Evolutionary conservation across 2,888 invertebrate species (phyloP).

Genomic region (Drosophila nigritarsus): DNA sequence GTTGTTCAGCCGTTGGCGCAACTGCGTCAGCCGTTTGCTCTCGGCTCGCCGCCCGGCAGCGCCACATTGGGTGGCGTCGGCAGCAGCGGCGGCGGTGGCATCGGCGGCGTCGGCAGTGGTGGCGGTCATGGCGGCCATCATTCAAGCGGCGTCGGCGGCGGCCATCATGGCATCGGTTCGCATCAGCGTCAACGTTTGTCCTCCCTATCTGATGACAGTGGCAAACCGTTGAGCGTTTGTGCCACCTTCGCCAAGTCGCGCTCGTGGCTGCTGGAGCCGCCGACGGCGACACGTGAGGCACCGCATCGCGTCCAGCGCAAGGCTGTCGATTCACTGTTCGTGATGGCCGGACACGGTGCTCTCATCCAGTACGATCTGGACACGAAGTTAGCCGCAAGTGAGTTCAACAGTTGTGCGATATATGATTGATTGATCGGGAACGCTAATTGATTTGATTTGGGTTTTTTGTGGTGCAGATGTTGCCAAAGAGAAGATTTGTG

Average conservation of each 20-base stretch:
- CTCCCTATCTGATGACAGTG: conserved; percentile 90
- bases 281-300: conserved; percentile 85
- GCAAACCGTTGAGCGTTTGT: conserved; percentile 90
- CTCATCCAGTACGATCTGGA: conserved; percentile 95
- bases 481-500: conserved; percentile 93
- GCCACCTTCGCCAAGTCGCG: conserved; percentile 91
- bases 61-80: conserved; percentile 54
- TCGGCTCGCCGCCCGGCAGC: conserved; percentile 82
- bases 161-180: conserved; percentile 81
- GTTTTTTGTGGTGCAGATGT: conserved; percentile 86
- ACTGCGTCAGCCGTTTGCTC: conserved; percentile 89
- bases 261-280: conserved; percentile 88
- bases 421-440: background rate
- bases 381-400: conserved; percentile 88
- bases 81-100: conserved; percentile 38
- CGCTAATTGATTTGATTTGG: conserved; percentile 2
- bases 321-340: conserved; percentile 93
- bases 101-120: conserved; percentile 29
- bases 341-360: conserved; percentile 94
- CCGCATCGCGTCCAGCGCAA: conserved; percentile 86
- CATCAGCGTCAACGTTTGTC: conserved; percentile 88
- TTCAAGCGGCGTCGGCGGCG: conserved; percentile 37
- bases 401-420: conserved; percentile 24
- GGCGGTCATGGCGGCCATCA: conserved; percentile 29
- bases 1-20: conserved; percentile 93